Evolutionary conservation across 2,113 vertebrate species (phyloP).

Genomic region (Bufo gargarizans): DNA sequence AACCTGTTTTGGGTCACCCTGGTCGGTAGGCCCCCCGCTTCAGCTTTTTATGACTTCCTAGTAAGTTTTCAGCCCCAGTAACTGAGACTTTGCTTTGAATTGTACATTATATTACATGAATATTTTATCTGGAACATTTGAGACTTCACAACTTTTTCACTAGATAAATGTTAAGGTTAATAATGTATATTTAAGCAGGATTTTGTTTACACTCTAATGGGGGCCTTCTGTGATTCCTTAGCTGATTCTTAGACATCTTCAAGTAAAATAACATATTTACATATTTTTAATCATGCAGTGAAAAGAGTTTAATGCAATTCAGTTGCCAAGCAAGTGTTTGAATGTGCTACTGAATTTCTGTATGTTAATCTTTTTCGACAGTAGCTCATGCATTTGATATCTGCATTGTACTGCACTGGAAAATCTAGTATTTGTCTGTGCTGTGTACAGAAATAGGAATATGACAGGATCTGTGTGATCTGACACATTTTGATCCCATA

Average conservation of each 20-base stretch:
- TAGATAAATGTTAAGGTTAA: conserved; percentile 20
- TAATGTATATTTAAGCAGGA: background rate
- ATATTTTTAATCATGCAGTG: background rate
- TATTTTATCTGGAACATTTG: conserved; percentile 17
- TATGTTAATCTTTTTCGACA: background rate
- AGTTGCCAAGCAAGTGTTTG: background rate
- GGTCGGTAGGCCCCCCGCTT: background rate
- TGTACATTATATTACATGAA: conserved; percentile 17
- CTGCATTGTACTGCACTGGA: background rate
- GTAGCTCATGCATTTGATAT: background rate
- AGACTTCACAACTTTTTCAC: background rate
- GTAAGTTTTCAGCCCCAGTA: background rate
- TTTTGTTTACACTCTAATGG: background rate
- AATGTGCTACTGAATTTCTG: background rate
- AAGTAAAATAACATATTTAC: conserved; percentile 1
- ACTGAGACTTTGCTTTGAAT: background rate
- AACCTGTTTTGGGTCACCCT: background rate
- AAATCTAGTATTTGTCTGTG: background rate
- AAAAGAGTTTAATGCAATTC: background rate
- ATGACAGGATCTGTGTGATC: conserved; percentile 15
- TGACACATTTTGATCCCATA: conserved; percentile 16
- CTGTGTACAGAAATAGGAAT: background rate
- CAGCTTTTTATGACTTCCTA: background rate
- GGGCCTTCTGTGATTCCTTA: background rate
- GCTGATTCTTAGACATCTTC: background rate